Base-by-base conservation (phyloP, 1,140 invertebrate species). In the Caenorhabditis inopinata region DNA sequence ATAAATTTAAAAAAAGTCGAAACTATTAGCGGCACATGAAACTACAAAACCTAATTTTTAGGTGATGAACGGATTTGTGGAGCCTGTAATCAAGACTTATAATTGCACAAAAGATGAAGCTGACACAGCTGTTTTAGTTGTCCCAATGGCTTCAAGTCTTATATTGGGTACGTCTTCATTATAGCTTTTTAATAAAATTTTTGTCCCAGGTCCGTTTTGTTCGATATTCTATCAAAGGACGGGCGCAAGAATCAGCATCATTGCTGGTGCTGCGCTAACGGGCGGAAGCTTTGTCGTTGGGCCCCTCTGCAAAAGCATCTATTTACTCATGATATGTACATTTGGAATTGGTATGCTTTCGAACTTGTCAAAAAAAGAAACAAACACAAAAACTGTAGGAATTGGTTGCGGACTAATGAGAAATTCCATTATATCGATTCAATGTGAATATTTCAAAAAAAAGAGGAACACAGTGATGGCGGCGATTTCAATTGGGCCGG, bases 21-120 rank as follows among this genome's bases (percentile, higher is more conserved):
- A n/a, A n/a, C n/a, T n/a, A n/a, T n/a, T n/a, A n/a, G n/a, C n/a
- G n/a, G n/a, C n/a, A n/a, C n/a, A n/a, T n/a, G n/a, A n/a, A n/a
- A n/a, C n/a, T n/a, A n/a, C n/a, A n/a, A n/a, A n/a, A n/a, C n/a
- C 11, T 12, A n/a, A 21, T 18, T 79, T 74, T 74, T 23, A 79
- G 78, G 73, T 79, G 7, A 79, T 79, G 78, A 79, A 79, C 42
- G 73, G 62, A 18, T 79, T 79, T n/a, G 78, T 79, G 0, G 51
- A 58, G 35, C 58, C 45, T 23, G 42, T 79, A 1, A 79, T 79
- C 11, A 53, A 47, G 23, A 58, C 62, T 0, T 79, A 74, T 21
- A 79, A 79, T 21, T 79, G 78, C 45, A 79, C 78, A 27, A 79
- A 79, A 74, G 42, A 42, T 11, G 42, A 74, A 74, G 78, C 78